Percentiles rank a stretch among this genome's conserved stretches.
Evolutionary conservation across 2,113 vertebrate genomes (phyloP).

Genomic region (Marcusenius ussheri): DNA sequence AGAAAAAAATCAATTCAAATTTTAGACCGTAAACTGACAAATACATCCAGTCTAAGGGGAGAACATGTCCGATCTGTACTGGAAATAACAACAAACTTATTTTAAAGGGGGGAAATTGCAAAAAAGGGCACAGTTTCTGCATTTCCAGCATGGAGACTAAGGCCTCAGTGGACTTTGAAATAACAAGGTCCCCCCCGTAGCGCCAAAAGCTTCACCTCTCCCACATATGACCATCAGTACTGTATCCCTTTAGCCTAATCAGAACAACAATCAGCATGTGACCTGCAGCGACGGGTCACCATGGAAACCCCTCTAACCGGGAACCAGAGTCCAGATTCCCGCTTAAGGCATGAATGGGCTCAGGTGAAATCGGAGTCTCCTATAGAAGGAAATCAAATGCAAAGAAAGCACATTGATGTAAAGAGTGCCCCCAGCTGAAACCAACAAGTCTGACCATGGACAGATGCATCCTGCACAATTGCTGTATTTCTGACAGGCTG

Average conservation of each 20-base stretch:
- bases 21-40: not conserved
- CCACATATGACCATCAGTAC: not conserved
- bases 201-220: not conserved
- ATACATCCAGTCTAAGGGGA: not conserved
- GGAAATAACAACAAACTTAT: not conserved
- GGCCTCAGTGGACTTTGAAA: not conserved
- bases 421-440: not conserved
- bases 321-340: not conserved
- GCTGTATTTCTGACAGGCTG: not conserved
- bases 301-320: slow-evolving; percentile 11
- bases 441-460: not conserved
- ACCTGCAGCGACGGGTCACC: slow-evolving; percentile 6
- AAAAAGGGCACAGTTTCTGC: not conserved
- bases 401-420: not conserved
- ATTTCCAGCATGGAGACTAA: not conserved
- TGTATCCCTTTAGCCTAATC: not conserved
- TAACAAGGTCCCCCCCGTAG: not conserved
- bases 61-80: not conserved
- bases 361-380: not conserved
- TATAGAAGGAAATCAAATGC: not conserved
- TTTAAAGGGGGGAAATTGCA: not conserved
- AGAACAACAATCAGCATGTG: not conserved
- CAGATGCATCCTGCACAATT: not conserved
- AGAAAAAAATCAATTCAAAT: not conserved
- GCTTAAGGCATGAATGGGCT: not conserved